Base-by-base conservation (phyloP, 2,888 invertebrate genomes). In the Rhagonycha lutea region DNA sequence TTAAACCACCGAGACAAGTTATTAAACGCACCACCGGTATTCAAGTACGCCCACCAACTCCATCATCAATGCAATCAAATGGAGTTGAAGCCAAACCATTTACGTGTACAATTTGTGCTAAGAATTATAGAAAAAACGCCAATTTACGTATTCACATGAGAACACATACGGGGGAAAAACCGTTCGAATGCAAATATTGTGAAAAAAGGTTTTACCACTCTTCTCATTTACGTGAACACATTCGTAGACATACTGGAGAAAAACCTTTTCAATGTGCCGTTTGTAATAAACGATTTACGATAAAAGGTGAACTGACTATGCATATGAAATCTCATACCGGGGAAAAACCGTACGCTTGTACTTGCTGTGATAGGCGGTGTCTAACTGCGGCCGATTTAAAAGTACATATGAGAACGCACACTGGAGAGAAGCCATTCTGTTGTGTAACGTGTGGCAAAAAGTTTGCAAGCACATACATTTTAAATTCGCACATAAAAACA, bases 401-500 rank as follows among this genome's bases (percentile, higher is more conserved):
- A 73, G 88, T 89, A 0, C 91, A 91, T 78, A 87, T 90, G 83
- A 85, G 86, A 0, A 86, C 86, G 0, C 87, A 87, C 75, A 87
- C 87, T 4, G 87, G 87, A 7, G 87, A 87, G 79, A 86, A 86
- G 77, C 87, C 87, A 0, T 87, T 85, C 72, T 79, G 78, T 61
- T 87, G 87, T 72, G 79, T 82, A 0, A 83, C 84, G 29, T 87
- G 87, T 73, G 85, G 84, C 1, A 86, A 85, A 84, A 91, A 91
- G 73, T 92, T 92, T 82, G 90, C 91, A 0, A 91, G 91, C 86
- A 89, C 90, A 75, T 91, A 91, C 70, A 91, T 91, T 2, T 87
- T 91, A 26, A 91, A 89, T 81, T 91, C 91, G 0, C 92, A 92
- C 81, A 89, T 89, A 73, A 90, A 91, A 81, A 91, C 90, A 8